Percentiles rank a stretch among this genome's conserved stretches.
These are phyloP conservation scores for Karalla daura DNA, from an alignment of 2,797 vertebrate species.

Conservation along the genomic window DNA sequence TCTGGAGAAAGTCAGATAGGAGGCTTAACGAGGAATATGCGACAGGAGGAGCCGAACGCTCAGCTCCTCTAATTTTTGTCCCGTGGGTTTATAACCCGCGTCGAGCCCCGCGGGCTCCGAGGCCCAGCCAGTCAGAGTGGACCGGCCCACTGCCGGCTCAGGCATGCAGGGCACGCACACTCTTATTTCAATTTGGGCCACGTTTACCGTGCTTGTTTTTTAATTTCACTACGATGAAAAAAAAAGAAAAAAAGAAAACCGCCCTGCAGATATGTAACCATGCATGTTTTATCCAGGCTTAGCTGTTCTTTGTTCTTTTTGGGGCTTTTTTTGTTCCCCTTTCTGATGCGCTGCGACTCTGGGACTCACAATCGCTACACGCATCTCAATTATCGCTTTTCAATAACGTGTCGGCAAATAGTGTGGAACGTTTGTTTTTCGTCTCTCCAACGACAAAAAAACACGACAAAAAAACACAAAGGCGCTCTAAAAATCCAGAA, in stretches of 20 bases:
- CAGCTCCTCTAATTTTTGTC: slow-evolving; percentile 24
- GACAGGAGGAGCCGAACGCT: slow-evolving; percentile 20
- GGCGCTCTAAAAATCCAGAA: background rate
- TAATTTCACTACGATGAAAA: background rate
- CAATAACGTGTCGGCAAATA: background rate
- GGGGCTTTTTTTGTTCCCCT: background rate
- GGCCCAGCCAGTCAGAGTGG: slow-evolving; percentile 41
- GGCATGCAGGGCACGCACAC: too few relatives aligned
- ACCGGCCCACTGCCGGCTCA: slow-evolving; percentile 30
- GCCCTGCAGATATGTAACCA: background rate
- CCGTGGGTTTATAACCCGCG: slow-evolving; percentile 33
- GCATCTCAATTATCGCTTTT: background rate
- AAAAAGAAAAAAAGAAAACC: background rate
- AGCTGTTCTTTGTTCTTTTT: background rate
- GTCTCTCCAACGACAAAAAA: background rate
- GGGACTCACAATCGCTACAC: background rate
- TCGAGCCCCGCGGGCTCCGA: slow-evolving; percentile 51
- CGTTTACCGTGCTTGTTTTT: background rate
- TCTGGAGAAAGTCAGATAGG: slow-evolving; percentile 45
- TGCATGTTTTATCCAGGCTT: background rate
- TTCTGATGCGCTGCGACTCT: background rate
- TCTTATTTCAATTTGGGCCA: slow-evolving; percentile 14
- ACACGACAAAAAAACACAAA: background rate
- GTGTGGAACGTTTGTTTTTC: background rate
- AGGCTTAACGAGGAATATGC: slow-evolving; percentile 47